Conservation (phyloP, 2,888 invertebrate genomes). For the Eupithecia abbreviata region DNA sequence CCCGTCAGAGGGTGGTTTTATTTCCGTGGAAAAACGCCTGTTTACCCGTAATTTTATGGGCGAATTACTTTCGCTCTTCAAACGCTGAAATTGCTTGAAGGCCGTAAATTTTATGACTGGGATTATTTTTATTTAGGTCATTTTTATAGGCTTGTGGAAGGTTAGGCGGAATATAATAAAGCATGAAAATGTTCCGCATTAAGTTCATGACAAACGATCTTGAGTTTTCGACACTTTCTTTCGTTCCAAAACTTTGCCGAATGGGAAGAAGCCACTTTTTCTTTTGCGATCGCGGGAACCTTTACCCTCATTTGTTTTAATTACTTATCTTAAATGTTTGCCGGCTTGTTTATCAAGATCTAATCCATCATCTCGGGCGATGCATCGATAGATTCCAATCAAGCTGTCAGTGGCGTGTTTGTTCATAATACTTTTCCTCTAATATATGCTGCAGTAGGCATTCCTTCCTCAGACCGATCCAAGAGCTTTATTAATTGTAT, state of each 20-base stretch:
- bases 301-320: conserved; percentile 25
- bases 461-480: conserved; percentile 58
- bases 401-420: conserved; percentile 46
- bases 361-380: conserved; percentile 38
- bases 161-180: conserved; percentile 41
- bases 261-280: background rate
- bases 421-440: conserved; percentile 44
- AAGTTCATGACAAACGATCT: conserved; percentile 16
- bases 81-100: conserved; percentile 75
- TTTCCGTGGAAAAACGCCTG: conserved; percentile 81
- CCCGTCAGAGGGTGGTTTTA: conserved; percentile 70
- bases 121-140: conserved; percentile 76
- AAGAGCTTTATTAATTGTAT: conserved; percentile 81
- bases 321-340: conserved; percentile 26
- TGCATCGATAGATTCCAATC: conserved; percentile 41
- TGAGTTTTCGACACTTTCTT: conserved; percentile 3
- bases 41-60: conserved; percentile 81
- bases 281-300: background rate
- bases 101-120: conserved; percentile 74
- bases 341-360: conserved; percentile 27
- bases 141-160: conserved; percentile 57
- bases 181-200: conserved; percentile 28
- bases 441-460: conserved; percentile 54
- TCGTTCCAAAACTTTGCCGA: background rate
- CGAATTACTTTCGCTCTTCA: conserved; percentile 80